Evolutionary conservation across 2,113 vertebrate species (phyloP).

Genomic region (Pygoscelis antarcticus): DNA sequence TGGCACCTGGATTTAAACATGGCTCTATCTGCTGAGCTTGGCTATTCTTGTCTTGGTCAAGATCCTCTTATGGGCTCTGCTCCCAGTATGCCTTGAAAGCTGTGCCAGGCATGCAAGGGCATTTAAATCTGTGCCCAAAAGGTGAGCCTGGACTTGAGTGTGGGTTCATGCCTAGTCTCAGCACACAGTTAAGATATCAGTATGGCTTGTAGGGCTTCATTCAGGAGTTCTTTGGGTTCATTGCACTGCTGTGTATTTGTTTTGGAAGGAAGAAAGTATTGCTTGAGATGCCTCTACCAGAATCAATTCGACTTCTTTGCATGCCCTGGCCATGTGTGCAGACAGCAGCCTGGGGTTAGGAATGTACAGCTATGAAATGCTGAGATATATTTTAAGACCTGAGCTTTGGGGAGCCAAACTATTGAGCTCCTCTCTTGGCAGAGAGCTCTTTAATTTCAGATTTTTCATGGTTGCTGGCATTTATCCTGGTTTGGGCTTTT

Average conservation of each 20-base stretch:
- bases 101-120: background rate
- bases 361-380: background rate
- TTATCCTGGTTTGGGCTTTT: constrained; percentile 10
- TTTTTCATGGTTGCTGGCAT: background rate
- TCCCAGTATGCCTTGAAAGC: background rate
- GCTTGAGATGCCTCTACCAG: background rate
- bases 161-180: background rate
- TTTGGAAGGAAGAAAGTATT: background rate
- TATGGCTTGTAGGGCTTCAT: background rate
- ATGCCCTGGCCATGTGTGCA: background rate
- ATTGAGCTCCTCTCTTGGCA: constrained; percentile 25
- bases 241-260: background rate
- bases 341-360: background rate
- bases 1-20: constrained; percentile 23
- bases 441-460: background rate
- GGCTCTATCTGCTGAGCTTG: background rate
- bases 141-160: background rate
- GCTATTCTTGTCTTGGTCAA: background rate
- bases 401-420: background rate
- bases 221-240: background rate
- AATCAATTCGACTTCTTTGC: background rate
- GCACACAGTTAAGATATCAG: background rate
- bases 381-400: constrained; percentile 1
- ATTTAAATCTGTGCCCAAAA: background rate
- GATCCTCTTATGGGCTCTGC: background rate